Percentiles rank a stretch among this genome's conserved stretches.
These are phyloP conservation scores for Cherax destructor DNA, from an alignment of 1,140 invertebrate genomes.

Conservation along the genomic window DNA sequence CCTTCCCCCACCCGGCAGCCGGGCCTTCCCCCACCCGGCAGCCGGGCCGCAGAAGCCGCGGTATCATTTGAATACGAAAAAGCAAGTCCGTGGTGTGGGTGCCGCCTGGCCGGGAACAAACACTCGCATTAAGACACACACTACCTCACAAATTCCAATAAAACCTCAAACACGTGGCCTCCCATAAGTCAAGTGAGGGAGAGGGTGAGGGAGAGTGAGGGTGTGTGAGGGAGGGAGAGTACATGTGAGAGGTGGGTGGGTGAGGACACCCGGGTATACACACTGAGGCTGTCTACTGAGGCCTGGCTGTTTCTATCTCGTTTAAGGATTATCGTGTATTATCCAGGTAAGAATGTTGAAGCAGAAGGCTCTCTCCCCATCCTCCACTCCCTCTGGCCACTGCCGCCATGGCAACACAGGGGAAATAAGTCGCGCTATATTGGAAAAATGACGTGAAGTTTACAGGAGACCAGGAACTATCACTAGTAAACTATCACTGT, in stretches of 20 bases:
- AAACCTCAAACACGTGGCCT: constrained; percentile 30
- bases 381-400: too few relatives aligned
- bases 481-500: too few relatives aligned
- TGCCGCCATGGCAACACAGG: too few relatives aligned
- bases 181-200: constrained; percentile 18
- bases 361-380: too few relatives aligned
- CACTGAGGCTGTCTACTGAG: too few relatives aligned
- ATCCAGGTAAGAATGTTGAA: too few relatives aligned
- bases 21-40: neutral
- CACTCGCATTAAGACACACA: constrained; percentile 15
- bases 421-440: too few relatives aligned
- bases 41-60: neutral
- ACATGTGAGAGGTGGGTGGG: neutral
- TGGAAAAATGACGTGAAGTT: too few relatives aligned
- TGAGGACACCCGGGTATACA: neutral
- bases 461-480: too few relatives aligned
- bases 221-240: neutral
- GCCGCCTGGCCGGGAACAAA: constrained; percentile 12
- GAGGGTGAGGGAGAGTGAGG: neutral
- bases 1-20: neutral
- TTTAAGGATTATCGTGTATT: too few relatives aligned
- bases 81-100: constrained; percentile 4
- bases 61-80: constrained; percentile 37
- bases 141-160: constrained; percentile 24
- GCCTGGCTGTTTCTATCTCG: too few relatives aligned